phyloP scores from a whole-genome alignment of 2,113 vertebrate genomes.

The Rhodinocichla rosea region DNA sequence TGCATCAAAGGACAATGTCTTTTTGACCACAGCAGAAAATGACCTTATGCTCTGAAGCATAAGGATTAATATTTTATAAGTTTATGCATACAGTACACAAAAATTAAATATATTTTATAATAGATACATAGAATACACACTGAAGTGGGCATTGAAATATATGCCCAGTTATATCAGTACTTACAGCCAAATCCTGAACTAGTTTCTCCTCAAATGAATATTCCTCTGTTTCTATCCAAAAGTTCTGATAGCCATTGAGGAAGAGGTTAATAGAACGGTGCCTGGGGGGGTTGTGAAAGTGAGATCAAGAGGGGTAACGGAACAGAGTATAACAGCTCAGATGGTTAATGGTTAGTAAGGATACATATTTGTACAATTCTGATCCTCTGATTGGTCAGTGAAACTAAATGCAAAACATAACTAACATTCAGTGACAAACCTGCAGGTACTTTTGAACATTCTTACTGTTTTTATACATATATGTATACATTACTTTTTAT shows the following conservation, averaged over 20 bases:
- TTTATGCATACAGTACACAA: conserved; percentile 1
- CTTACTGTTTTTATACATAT: not conserved
- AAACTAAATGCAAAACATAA: not conserved
- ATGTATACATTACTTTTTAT: not conserved
- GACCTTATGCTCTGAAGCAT: conserved; percentile 1
- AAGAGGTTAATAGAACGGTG: conserved; percentile 99
- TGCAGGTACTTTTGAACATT: not conserved
- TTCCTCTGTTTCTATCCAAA: conserved; percentile 99
- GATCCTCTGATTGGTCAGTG: conserved; percentile 87
- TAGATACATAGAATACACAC: conserved; percentile 10
- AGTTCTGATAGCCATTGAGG: conserved; percentile 99
- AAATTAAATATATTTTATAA: not conserved
- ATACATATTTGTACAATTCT: conserved; percentile 80
- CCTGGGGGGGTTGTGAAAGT: conserved; percentile 88
- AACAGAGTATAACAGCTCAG: conserved; percentile 70
- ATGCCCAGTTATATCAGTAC: conserved; percentile 76
- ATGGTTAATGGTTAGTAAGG: conserved; percentile 87
- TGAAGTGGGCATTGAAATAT: conserved; percentile 24
- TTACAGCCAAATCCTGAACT: conserved; percentile 99
- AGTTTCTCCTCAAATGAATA: conserved; percentile 99
- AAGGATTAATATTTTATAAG: not conserved
- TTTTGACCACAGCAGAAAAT: conserved; percentile 2
- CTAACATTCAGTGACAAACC: not conserved
- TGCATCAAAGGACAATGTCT: not conserved
- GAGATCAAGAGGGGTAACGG: conserved; percentile 83